Evolutionary conservation across 2,113 vertebrate species (phyloP).

Genomic region (Serinus canaria): DNA sequence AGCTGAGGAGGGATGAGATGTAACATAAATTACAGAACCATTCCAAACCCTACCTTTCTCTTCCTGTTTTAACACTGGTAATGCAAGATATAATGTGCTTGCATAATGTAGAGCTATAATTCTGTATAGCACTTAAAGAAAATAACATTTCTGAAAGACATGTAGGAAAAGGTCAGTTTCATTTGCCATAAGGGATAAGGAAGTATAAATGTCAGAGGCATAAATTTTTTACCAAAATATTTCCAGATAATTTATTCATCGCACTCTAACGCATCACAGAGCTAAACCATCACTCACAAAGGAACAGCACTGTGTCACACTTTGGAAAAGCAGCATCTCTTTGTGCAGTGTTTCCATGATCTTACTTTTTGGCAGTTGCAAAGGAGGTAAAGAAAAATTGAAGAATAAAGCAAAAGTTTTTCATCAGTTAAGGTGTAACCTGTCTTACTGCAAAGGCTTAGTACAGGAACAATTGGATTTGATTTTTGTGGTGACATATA

Average conservation of each 20-base stretch:
- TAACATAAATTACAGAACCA: background rate
- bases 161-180: background rate
- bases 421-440: background rate
- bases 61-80: background rate
- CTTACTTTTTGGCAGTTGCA: background rate
- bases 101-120: background rate
- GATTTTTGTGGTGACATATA: background rate
- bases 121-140: background rate
- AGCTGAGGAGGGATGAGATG: background rate
- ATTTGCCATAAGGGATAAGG: background rate
- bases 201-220: background rate
- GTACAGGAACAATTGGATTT: background rate
- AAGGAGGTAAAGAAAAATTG: background rate
- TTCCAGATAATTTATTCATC: background rate
- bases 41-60: background rate
- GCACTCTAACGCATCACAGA: background rate
- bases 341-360: constrained; percentile 21
- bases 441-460: background rate
- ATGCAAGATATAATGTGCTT: background rate
- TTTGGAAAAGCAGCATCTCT: constrained; percentile 2
- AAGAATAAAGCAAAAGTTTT: background rate
- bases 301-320: background rate
- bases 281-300: background rate
- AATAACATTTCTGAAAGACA: background rate
- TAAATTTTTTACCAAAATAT: background rate